Percentiles rank a stretch among this genome's conserved stretches.
phyloP scores from a whole-genome alignment of 1,140 invertebrate genomes.

The Piezodorus guildinii region DNA sequence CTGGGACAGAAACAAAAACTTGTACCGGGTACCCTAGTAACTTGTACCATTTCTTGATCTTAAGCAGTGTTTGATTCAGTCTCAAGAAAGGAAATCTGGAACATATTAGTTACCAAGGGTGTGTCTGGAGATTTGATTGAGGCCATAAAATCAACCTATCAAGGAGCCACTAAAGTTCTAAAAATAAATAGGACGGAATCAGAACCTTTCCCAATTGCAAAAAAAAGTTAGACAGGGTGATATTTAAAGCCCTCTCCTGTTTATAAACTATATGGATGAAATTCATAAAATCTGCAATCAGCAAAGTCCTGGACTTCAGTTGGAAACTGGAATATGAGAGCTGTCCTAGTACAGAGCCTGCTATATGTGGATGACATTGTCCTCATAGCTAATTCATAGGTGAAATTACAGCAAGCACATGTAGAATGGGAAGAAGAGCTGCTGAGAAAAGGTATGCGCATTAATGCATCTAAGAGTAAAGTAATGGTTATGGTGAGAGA shows the following conservation, averaged over 20 bases:
- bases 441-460: neutral
- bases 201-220: neutral
- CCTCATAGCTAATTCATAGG: neutral
- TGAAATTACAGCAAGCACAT: neutral
- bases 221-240: neutral
- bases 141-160: neutral
- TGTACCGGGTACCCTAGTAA: no score
- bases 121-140: neutral
- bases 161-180: neutral
- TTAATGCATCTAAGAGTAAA: neutral
- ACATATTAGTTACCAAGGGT: neutral
- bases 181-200: neutral
- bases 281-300: neutral
- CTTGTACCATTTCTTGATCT: no score
- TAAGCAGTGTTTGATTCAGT: no score
- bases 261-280: neutral
- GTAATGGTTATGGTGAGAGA: neutral
- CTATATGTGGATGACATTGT: no score
- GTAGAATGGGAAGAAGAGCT: neutral
- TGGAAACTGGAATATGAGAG: neutral
- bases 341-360: neutral
- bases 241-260: neutral
- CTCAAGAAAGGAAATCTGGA: neutral
- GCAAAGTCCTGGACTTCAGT: neutral
- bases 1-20: no score